These are phyloP conservation scores for Podarcis cretensis DNA, from an alignment of 2,113 vertebrate genomes.

Conservation along the genomic window DNA sequence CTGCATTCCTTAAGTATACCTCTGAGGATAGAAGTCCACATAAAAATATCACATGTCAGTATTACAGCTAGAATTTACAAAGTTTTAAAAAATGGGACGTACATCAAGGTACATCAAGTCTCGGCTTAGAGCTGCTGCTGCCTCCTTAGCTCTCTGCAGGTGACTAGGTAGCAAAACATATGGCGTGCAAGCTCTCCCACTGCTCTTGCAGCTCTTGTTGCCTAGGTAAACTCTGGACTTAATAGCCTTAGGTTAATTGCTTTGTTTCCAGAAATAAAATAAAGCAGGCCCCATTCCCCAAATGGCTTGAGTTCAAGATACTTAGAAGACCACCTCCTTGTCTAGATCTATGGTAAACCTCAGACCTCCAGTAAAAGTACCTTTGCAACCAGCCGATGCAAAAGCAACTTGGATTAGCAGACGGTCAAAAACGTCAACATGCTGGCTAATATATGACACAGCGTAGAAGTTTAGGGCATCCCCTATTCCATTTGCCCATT, in stretches of 20 bases:
- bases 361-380: background rate
- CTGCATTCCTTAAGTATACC: constrained; percentile 66
- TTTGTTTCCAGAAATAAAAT: background rate
- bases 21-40: constrained; percentile 59
- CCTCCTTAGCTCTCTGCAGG: constrained; percentile 55
- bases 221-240: background rate
- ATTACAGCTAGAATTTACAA: constrained; percentile 70
- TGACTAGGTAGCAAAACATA: constrained; percentile 59
- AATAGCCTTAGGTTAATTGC: background rate
- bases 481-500: no score
- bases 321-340: background rate
- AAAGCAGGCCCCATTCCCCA: background rate
- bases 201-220: constrained; percentile 44
- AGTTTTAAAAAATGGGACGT: constrained; percentile 72
- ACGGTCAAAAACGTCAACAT: no score
- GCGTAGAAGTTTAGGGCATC: no score
- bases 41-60: constrained; percentile 66
- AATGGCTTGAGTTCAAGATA: background rate
- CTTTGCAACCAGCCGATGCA: background rate
- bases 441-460: no score
- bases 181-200: constrained; percentile 50
- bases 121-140: constrained; percentile 65
- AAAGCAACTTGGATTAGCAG: background rate
- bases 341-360: background rate
- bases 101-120: constrained; percentile 71